phyloP scores from a whole-genome alignment of 1,140 invertebrate genomes.

The Helicorthomorpha holstii region DNA sequence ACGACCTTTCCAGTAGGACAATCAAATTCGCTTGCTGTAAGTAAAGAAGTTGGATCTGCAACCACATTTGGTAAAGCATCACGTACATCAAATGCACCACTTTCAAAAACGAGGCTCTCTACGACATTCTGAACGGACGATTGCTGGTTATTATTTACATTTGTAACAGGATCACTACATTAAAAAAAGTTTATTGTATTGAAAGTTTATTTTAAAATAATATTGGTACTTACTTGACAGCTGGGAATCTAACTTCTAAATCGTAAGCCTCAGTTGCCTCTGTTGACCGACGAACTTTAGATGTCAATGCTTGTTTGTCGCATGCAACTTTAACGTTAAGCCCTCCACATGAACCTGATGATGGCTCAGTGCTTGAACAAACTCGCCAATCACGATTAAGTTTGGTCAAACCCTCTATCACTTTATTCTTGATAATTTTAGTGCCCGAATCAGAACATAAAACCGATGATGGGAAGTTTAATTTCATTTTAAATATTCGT shows the following conservation, averaged over 20 bases:
- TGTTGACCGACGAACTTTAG: slow-evolving; percentile 36
- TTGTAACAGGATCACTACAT: slow-evolving; percentile 69
- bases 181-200: neutral
- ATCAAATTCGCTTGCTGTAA: slow-evolving; percentile 73
- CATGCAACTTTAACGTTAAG: slow-evolving; percentile 77
- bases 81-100: slow-evolving; percentile 79
- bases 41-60: slow-evolving; percentile 73
- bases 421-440: slow-evolving; percentile 70
- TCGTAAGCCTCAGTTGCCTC: slow-evolving; percentile 51
- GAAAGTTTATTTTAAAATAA: neutral
- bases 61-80: slow-evolving; percentile 86
- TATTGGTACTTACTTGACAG: slow-evolving; percentile 61
- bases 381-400: slow-evolving; percentile 86
- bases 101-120: slow-evolving; percentile 72
- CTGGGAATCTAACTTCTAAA: slow-evolving; percentile 75
- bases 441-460: slow-evolving; percentile 86
- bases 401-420: slow-evolving; percentile 67
- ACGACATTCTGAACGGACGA: slow-evolving; percentile 62
- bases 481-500: slow-evolving; percentile 75
- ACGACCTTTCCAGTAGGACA: slow-evolving; percentile 84
- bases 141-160: slow-evolving; percentile 67
- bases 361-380: slow-evolving; percentile 62
- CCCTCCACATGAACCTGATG: slow-evolving; percentile 48
- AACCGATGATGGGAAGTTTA: slow-evolving; percentile 84
- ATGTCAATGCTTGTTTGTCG: slow-evolving; percentile 33